phyloP scores from a whole-genome alignment of 2,888 invertebrate species.

The Lydus trimaculatus region DNA sequence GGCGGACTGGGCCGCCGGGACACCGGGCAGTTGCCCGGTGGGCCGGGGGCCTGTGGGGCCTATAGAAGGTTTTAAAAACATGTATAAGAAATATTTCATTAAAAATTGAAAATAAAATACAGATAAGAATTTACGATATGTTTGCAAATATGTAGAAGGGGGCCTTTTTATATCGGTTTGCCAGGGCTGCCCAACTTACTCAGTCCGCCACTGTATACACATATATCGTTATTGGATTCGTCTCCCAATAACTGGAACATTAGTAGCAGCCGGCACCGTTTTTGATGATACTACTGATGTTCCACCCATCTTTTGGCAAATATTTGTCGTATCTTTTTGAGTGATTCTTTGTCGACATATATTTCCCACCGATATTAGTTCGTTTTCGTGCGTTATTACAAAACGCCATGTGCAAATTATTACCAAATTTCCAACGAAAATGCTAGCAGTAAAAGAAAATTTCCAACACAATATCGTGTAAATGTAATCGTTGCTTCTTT shows the following conservation, averaged over 20 bases:
- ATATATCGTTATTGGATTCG: not conserved
- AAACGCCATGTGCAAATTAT: conserved; percentile 29
- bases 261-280: conserved; percentile 22
- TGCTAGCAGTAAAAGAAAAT: not conserved
- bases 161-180: no score
- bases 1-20: no score
- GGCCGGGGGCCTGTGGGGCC: no score
- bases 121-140: no score
- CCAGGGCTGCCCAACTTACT: no score
- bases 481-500: not conserved
- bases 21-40: no score
- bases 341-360: conserved; percentile 13
- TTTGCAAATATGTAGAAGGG: no score
- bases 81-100: no score
- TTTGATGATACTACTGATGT: conserved; percentile 17
- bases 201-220: no score
- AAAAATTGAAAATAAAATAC: no score
- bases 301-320: conserved; percentile 16
- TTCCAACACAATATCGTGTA: not conserved
- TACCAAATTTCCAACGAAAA: conserved; percentile 12
- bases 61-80: no score
- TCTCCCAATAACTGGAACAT: conserved; percentile 15
- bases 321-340: conserved; percentile 29
- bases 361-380: conserved; percentile 17
- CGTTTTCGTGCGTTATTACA: conserved; percentile 24